Evolutionary conservation across 2,797 vertebrate species (phyloP).

Genomic region (Microcaecilia unicolor): DNA sequence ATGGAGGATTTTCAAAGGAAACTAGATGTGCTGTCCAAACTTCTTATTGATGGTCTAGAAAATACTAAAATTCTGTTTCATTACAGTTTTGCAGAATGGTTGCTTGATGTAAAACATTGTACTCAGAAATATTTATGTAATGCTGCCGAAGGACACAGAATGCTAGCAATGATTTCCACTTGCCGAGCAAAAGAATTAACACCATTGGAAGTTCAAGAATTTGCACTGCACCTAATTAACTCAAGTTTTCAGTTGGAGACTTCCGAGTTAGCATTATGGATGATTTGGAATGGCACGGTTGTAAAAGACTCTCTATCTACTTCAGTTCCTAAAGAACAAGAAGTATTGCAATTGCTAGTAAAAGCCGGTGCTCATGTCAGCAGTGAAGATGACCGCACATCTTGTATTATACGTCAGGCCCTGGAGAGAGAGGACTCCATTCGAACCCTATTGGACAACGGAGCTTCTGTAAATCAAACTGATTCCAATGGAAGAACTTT

Average conservation of each 20-base stretch:
- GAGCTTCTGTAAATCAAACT: slow-evolving; percentile 86
- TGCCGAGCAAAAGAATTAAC: slow-evolving; percentile 86
- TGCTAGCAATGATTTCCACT: slow-evolving; percentile 96
- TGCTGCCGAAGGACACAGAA: slow-evolving; percentile 88
- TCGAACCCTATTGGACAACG: slow-evolving; percentile 84
- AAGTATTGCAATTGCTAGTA: slow-evolving; percentile 91
- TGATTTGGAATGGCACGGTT: slow-evolving; percentile 96
- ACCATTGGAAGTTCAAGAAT: slow-evolving; percentile 87
- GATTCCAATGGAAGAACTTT: slow-evolving; percentile 87
- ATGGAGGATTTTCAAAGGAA: slow-evolving; percentile 97
- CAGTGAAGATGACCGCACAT: slow-evolving; percentile 83
- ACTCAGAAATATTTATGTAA: slow-evolving; percentile 97
- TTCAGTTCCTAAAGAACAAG: slow-evolving; percentile 89
- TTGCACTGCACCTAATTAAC: slow-evolving; percentile 87
- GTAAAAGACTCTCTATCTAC: slow-evolving; percentile 87
- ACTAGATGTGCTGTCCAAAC: slow-evolving; percentile 90
- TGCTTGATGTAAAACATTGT: slow-evolving; percentile 96
- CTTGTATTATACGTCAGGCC: slow-evolving; percentile 87
- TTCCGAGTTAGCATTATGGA: slow-evolving; percentile 89
- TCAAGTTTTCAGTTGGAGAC: slow-evolving; percentile 88
- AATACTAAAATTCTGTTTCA: slow-evolving; percentile 92
- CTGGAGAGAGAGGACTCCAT: slow-evolving; percentile 93
- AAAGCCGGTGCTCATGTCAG: slow-evolving; percentile 93
- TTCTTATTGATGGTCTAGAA: slow-evolving; percentile 81
- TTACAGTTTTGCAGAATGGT: slow-evolving; percentile 96